Evolutionary conservation across 2,888 invertebrate species (phyloP).

Genomic region (Mesodorylaimus sp.): DNA sequence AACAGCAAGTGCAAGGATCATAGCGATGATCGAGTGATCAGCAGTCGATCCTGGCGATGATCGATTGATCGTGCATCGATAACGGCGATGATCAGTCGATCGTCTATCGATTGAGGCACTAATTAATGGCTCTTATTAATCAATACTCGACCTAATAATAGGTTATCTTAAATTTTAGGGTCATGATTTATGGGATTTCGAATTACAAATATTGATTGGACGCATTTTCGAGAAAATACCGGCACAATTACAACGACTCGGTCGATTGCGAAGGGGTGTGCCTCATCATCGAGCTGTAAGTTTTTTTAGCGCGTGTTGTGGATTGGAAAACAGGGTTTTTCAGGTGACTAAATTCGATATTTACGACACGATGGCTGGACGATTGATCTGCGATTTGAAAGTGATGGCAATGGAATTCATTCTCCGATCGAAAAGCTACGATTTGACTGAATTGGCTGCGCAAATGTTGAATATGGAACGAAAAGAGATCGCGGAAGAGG

Average conservation of each 20-base stretch:
- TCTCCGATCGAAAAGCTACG: conserved; percentile 71
- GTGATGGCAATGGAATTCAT: conserved; percentile 82
- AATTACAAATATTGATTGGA: conserved; percentile 69
- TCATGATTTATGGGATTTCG: conserved; percentile 73
- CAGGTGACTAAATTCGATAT: neutral
- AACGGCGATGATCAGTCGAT: too few relatives aligned
- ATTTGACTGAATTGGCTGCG: conserved; percentile 47
- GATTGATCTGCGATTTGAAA: conserved; percentile 75
- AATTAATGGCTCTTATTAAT: too few relatives aligned
- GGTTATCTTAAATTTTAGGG: conserved; percentile 43
- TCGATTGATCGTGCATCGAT: too few relatives aligned
- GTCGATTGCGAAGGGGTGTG: conserved; percentile 53
- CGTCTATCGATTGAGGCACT: too few relatives aligned
- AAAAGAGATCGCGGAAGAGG: neutral
- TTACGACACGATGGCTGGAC: conserved; percentile 40
- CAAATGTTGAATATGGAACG: conserved; percentile 30
- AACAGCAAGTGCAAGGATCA: too few relatives aligned
- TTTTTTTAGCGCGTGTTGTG: neutral
- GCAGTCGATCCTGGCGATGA: too few relatives aligned
- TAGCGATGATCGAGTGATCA: too few relatives aligned
- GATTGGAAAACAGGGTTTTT: neutral
- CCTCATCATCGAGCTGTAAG: neutral
- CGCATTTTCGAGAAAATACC: conserved; percentile 57
- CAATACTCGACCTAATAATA: too few relatives aligned
- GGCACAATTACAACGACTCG: conserved; percentile 75